Evolutionary conservation across 1,140 invertebrate species (phyloP).

Genomic region (Lordiphosa collinella): DNA sequence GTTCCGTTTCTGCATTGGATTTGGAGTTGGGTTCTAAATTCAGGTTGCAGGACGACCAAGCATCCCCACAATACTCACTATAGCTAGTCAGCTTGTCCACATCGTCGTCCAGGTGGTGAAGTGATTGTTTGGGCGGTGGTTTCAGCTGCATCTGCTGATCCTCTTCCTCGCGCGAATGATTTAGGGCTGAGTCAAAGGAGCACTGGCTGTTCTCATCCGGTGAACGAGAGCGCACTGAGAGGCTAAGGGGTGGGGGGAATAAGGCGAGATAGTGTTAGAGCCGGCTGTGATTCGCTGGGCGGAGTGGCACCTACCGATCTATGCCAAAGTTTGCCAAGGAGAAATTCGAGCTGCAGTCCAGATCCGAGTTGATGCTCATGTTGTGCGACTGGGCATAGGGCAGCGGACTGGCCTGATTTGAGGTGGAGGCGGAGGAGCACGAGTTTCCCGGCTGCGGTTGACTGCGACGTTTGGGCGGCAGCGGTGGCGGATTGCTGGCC

Average conservation of each 20-base stretch:
- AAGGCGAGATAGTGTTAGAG: background rate
- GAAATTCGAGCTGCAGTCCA: conserved; percentile 80
- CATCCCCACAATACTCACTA: conserved; percentile 45
- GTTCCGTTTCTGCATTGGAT: conserved; percentile 7
- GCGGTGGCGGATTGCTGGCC: conserved; percentile 83
- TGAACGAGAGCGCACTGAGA: conserved; percentile 84
- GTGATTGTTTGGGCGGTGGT: conserved; percentile 1
- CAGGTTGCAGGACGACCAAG: background rate
- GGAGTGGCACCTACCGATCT: conserved; percentile 79
- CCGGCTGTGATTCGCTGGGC: background rate
- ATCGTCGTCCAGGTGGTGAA: conserved; percentile 34
- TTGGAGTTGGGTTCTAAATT: conserved; percentile 13
- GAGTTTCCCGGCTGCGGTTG: conserved; percentile 57
- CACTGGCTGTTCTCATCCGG: conserved; percentile 87
- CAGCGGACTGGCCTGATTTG: conserved; percentile 63
- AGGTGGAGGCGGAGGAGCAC: conserved; percentile 31
- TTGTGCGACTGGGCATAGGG: conserved; percentile 61
- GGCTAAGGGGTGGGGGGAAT: conserved; percentile 64
- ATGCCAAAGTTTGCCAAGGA: conserved; percentile 82
- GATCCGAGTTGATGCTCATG: conserved; percentile 78
- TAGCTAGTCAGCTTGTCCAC: conserved; percentile 55
- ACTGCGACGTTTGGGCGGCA: conserved; percentile 87
- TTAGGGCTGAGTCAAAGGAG: conserved; percentile 90
- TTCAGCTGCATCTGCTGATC: conserved; percentile 71
- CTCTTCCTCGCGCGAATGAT: conserved; percentile 89